Percentiles rank a stretch among this genome's conserved stretches.
These are phyloP conservation scores for Toxotes jaculatrix DNA, from an alignment of 2,113 vertebrate genomes.

Conservation along the genomic window DNA sequence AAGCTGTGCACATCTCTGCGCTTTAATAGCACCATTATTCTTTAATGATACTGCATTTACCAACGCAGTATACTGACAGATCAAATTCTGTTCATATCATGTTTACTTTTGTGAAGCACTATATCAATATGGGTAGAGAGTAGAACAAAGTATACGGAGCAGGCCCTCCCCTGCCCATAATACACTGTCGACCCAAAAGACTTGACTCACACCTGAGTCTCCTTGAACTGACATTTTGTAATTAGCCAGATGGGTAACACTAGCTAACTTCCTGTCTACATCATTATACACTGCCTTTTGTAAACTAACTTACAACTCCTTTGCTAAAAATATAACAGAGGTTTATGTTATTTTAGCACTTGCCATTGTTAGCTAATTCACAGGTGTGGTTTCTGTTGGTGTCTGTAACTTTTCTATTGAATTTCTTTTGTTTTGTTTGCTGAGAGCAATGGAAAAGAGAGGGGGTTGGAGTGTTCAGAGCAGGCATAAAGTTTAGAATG, in stretches of 20 bases:
- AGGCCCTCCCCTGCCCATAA: neutral
- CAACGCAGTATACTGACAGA: neutral
- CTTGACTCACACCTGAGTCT: neutral
- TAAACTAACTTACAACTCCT: conserved; percentile 42
- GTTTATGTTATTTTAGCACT: conserved; percentile 49
- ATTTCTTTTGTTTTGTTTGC: conserved; percentile 34
- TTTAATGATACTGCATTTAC: conserved; percentile 12
- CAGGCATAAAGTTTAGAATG: neutral
- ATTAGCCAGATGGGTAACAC: conserved; percentile 20
- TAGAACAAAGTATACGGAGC: neutral
- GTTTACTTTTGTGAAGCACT: neutral
- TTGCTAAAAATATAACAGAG: conserved; percentile 50
- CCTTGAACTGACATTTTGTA: conserved; percentile 36
- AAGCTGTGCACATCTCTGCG: neutral
- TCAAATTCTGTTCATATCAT: neutral
- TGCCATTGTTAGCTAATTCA: conserved; percentile 54
- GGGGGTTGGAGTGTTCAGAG: neutral
- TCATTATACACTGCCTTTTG: conserved; percentile 55
- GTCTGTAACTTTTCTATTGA: conserved; percentile 19
- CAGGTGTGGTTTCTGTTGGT: conserved; percentile 49
- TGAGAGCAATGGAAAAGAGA: neutral
- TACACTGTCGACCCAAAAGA: conserved; percentile 8
- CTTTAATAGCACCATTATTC: conserved; percentile 10
- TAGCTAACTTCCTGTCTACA: conserved; percentile 38
- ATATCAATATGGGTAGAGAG: neutral